These are phyloP conservation scores for Sciurus carolinensis DNA, from an alignment of 2,797 vertebrate species.

Conservation along the genomic window DNA sequence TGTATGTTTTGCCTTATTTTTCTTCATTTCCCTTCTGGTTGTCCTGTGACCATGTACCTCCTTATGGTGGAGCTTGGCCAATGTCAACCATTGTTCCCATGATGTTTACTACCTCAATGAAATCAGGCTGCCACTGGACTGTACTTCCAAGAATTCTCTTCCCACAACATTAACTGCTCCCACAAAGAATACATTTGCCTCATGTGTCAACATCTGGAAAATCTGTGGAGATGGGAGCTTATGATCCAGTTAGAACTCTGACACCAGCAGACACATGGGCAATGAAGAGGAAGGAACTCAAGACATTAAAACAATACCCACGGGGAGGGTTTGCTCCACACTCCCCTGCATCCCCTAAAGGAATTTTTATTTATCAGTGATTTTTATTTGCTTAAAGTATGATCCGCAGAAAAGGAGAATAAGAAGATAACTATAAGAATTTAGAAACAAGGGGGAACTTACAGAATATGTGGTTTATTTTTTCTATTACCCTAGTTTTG, in stretches of 20 bases:
- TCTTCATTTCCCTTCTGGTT: neutral
- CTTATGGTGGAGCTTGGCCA: constrained; percentile 39
- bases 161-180: constrained; percentile 59
- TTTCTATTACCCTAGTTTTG: neutral
- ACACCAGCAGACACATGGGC: constrained; percentile 35
- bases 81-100: constrained; percentile 51
- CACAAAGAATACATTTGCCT: constrained; percentile 66
- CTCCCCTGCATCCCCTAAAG: neutral
- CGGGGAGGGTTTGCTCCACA: neutral
- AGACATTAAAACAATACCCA: neutral
- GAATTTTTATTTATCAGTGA: neutral
- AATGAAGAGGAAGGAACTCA: constrained; percentile 1
- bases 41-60: neutral
- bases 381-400: neutral
- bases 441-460: neutral
- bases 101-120: constrained; percentile 77
- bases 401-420: neutral
- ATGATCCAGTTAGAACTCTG: constrained; percentile 48
- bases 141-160: constrained; percentile 75
- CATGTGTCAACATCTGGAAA: constrained; percentile 78
- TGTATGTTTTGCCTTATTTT: constrained; percentile 57
- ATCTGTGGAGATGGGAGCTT: neutral
- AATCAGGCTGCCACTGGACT: constrained; percentile 43
- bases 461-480: neutral
- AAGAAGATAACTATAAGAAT: neutral